Evolutionary conservation across 2,113 vertebrate genomes (phyloP).

Genomic region (Alosa alosa): DNA sequence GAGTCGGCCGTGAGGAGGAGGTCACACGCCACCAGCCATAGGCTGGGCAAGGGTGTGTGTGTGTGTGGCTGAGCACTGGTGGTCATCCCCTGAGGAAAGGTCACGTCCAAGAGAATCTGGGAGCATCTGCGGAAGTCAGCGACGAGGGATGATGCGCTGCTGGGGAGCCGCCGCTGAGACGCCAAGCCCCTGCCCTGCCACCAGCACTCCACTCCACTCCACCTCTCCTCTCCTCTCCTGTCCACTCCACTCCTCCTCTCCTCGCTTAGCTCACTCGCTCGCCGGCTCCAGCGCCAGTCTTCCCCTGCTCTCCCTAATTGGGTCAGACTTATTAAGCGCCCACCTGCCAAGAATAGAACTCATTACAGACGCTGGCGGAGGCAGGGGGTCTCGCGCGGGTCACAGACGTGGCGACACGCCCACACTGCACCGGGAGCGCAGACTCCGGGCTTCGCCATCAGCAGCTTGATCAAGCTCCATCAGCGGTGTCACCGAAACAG

Average conservation of each 20-base stretch:
- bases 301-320: slow-evolving; percentile 33
- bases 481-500: not conserved
- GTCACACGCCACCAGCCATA: too few species aligned
- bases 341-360: slow-evolving; percentile 43
- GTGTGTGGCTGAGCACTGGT: not conserved
- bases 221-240: slow-evolving; percentile 21
- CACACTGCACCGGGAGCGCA: not conserved
- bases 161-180: not conserved
- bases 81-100: slow-evolving; percentile 37
- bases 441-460: not conserved
- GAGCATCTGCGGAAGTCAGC: not conserved
- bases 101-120: slow-evolving; percentile 35
- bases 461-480: not conserved
- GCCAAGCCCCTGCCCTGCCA: not conserved
- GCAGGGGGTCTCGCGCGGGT: not conserved
- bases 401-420: not conserved
- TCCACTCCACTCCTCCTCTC: not conserved
- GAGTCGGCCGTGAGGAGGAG: not conserved
- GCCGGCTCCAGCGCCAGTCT: not conserved
- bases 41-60: too few species aligned
- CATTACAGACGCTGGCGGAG: slow-evolving; percentile 6
- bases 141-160: not conserved
- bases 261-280: too few species aligned
- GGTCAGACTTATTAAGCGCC: slow-evolving; percentile 38
- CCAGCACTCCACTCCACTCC: not conserved